Conservation (phyloP, 2,113 vertebrate genomes). For the Protobothrops flavoviridis region DNA sequence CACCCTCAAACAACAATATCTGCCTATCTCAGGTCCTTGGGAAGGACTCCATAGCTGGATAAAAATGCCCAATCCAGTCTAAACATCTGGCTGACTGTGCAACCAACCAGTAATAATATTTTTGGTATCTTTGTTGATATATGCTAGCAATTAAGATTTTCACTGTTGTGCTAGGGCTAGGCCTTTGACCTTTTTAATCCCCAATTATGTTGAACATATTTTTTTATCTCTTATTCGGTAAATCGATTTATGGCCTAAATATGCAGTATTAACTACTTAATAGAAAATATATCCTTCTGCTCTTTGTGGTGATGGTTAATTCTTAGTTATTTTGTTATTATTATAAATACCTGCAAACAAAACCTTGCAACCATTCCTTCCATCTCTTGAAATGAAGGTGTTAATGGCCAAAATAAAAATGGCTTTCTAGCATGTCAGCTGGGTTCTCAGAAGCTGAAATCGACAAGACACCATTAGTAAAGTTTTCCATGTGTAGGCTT, state of each 20-base stretch:
- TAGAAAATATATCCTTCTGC: neutral
- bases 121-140: neutral
- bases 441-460: constrained; percentile 68
- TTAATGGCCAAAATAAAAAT: constrained; percentile 26
- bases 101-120: neutral
- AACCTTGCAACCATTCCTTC: neutral
- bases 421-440: constrained; percentile 63
- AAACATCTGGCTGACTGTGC: neutral
- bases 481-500: constrained; percentile 87
- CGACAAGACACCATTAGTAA: constrained; percentile 70
- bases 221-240: neutral
- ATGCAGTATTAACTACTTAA: neutral
- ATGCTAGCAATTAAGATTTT: neutral
- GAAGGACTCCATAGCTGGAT: neutral
- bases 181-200: neutral
- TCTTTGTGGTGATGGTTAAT: neutral
- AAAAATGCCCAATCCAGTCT: neutral
- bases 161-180: neutral
- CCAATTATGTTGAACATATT: neutral
- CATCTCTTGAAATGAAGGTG: constrained; percentile 37
- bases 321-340: neutral
- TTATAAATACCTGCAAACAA: neutral
- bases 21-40: neutral
- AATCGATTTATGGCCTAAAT: neutral
- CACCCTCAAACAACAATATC: neutral